These are phyloP conservation scores for Burhinus bistriatus DNA, from an alignment of 2,113 vertebrate genomes.

Conservation along the genomic window DNA sequence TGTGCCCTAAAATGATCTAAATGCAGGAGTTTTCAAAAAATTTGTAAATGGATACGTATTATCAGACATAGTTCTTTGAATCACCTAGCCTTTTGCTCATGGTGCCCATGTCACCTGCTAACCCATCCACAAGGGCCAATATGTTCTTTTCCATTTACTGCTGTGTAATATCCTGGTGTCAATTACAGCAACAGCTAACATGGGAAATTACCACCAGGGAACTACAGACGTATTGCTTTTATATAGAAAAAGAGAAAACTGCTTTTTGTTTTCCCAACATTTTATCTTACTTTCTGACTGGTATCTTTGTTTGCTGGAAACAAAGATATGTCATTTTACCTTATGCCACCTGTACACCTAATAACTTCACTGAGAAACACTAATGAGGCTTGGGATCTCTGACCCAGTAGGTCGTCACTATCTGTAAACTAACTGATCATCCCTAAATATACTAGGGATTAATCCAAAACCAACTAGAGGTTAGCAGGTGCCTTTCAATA, in stretches of 20 bases:
- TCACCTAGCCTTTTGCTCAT: neutral
- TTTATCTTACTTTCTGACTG: neutral
- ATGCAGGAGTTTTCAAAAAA: neutral
- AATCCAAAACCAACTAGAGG: neutral
- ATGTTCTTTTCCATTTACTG: neutral
- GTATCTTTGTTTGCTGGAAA: neutral
- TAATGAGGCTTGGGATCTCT: constrained; percentile 2
- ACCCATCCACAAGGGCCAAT: neutral
- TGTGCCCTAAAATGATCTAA: neutral
- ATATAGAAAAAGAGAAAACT: neutral
- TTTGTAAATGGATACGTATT: neutral
- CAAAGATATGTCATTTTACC: neutral
- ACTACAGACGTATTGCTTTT: neutral
- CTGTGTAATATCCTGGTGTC: neutral
- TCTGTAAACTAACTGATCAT: neutral
- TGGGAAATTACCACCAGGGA: neutral
- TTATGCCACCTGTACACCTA: neutral
- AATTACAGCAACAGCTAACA: neutral
- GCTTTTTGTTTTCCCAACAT: fast-evolving
- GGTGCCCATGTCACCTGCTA: neutral
- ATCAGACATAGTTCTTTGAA: neutral
- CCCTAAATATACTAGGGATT: neutral
- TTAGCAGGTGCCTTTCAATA: neutral
- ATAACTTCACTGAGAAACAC: neutral
- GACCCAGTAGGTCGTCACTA: neutral